Percentiles rank a stretch among this genome's conserved stretches.
Conservation (phyloP, 2,888 invertebrate species). For the Podabrus alpinus region DNA sequence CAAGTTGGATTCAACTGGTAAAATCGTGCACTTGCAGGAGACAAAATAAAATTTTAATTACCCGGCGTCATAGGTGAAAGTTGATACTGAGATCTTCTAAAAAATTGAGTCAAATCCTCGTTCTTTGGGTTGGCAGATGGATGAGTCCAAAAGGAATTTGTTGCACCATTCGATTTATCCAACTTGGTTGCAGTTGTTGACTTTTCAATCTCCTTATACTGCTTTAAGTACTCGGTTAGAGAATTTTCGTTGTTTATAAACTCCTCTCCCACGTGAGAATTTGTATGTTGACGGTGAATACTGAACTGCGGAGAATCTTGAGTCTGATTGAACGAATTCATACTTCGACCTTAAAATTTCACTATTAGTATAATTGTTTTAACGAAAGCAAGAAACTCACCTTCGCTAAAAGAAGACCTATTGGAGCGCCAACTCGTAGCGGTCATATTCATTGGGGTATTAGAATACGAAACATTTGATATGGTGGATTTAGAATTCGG, state of each 20-base stretch:
- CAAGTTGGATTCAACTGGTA: neutral
- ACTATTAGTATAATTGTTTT: neutral
- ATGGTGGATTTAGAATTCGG: constrained; percentile 11
- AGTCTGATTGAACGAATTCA: neutral
- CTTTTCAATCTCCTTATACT: constrained; percentile 49
- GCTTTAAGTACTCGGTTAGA: constrained; percentile 56
- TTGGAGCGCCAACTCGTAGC: constrained; percentile 52
- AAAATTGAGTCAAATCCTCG: constrained; percentile 57
- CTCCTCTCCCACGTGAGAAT: constrained; percentile 45
- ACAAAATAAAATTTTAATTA: neutral
- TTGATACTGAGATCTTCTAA: constrained; percentile 62
- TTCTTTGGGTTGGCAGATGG: constrained; percentile 56
- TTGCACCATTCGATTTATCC: constrained; percentile 56
- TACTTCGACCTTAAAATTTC: constrained; percentile 5
- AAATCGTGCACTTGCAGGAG: neutral
- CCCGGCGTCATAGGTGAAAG: constrained; percentile 57
- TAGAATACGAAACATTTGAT: constrained; percentile 23
- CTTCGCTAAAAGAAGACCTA: constrained; percentile 44
- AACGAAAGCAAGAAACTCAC: neutral
- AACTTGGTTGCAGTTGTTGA: constrained; percentile 41
- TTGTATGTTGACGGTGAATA: neutral
- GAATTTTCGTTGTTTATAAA: constrained; percentile 58
- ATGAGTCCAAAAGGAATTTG: constrained; percentile 62
- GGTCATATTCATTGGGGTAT: constrained; percentile 50
- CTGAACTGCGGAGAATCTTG: constrained; percentile 10